A percentile compares a stretch with the other conserved stretches of the same genome.
Evolutionary conservation across 1,140 invertebrate species (phyloP).

Genomic region (Spodoptera litura): DNA sequence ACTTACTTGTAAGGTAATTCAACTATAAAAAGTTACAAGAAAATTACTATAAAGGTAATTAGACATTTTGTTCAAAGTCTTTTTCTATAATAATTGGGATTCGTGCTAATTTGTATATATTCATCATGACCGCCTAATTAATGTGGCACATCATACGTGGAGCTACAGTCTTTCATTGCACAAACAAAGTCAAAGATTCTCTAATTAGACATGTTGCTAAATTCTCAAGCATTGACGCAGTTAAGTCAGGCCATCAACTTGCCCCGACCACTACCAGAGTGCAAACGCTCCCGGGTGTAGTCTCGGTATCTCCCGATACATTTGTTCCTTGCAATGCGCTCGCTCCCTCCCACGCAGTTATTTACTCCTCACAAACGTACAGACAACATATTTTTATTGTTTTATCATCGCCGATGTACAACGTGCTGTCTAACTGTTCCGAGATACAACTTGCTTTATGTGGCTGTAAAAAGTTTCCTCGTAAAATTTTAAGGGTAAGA

Average conservation of each 20-base stretch:
- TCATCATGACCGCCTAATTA: too few species aligned
- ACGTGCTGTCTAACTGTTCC: slow-evolving; percentile 1
- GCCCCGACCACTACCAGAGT: background rate
- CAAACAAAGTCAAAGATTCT: too few species aligned
- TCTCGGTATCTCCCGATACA: slow-evolving; percentile 38
- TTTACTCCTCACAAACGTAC: slow-evolving; percentile 7
- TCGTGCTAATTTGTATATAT: too few species aligned
- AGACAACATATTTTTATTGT: slow-evolving; percentile 34
- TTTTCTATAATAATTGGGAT: too few species aligned
- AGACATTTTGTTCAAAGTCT: too few species aligned
- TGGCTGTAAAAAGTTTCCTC: slow-evolving; percentile 15
- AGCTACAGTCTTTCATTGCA: too few species aligned
- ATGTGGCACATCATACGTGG: too few species aligned
- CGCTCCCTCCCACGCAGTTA: background rate
- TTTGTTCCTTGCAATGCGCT: slow-evolving; percentile 11
- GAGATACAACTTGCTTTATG: slow-evolving; percentile 17
- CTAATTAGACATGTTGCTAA: too few species aligned
- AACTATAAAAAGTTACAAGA: too few species aligned
- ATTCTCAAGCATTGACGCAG: too few species aligned
- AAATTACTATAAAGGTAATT: too few species aligned
- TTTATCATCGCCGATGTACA: slow-evolving; percentile 4
- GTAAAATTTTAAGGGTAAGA: slow-evolving; percentile 14
- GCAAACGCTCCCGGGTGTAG: background rate
- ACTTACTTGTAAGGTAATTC: background rate
- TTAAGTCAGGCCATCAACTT: background rate